These are phyloP conservation scores for Trissolcus brochymenae DNA, from an alignment of 2,888 invertebrate genomes.

Conservation along the genomic window DNA sequence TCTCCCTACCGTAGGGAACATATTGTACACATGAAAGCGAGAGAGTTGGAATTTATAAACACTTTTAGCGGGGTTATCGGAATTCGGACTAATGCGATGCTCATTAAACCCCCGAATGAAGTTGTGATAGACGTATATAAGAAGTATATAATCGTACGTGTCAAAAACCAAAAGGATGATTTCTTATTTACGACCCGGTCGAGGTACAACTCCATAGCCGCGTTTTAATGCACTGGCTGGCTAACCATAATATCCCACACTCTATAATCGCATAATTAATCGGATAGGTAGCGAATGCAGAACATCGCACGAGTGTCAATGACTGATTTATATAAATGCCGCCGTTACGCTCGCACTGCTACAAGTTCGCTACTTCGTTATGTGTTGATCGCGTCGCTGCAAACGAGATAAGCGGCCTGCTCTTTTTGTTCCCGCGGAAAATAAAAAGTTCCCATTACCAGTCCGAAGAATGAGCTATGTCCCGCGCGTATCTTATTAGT, in stretches of 20 bases:
- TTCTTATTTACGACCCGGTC: conserved; percentile 18
- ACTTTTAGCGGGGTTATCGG: conserved; percentile 8
- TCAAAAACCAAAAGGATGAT: conserved; percentile 30
- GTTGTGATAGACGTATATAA: conserved; percentile 33
- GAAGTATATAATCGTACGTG: conserved; percentile 22
- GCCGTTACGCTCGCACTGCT: background rate
- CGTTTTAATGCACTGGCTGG: conserved; percentile 38
- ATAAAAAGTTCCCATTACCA: conserved; percentile 46
- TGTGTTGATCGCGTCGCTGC: conserved; percentile 13
- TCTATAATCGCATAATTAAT: conserved; percentile 57
- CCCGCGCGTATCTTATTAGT: conserved; percentile 45
- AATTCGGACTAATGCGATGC: conserved; percentile 18
- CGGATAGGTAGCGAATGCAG: conserved; percentile 43
- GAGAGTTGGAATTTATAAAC: conserved; percentile 7
- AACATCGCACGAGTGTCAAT: conserved; percentile 53
- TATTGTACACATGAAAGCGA: conserved; percentile 7
- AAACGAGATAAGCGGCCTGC: no score
- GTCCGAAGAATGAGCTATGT: conserved; percentile 6
- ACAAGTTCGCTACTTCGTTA: conserved; percentile 9
- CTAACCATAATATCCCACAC: conserved; percentile 37
- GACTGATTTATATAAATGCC: conserved; percentile 53
- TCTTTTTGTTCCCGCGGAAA: conserved; percentile 46
- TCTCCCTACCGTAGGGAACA: conserved; percentile 11
- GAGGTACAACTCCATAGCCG: conserved; percentile 40
- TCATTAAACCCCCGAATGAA: conserved; percentile 26